A percentile compares a stretch with the other conserved stretches of the same genome.
Evolutionary conservation across 1,140 invertebrate species (phyloP).

Genomic region (Stegodyphus mimosarum): DNA sequence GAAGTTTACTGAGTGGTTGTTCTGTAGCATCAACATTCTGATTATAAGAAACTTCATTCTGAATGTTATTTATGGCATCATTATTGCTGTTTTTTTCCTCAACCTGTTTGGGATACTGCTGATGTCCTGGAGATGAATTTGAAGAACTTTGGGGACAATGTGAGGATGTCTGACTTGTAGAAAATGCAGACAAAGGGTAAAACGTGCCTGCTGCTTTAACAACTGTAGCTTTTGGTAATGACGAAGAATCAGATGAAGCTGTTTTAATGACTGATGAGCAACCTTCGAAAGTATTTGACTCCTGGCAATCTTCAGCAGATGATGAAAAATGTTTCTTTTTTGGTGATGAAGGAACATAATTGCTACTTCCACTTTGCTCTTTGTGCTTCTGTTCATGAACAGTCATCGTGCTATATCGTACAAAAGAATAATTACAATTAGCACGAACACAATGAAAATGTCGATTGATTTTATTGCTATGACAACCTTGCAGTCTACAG

Average conservation of each 20-base stretch:
- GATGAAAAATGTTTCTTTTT: constrained; percentile 49
- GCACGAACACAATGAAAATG: constrained; percentile 83
- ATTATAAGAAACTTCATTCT: constrained; percentile 48
- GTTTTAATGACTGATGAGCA: constrained; percentile 46
- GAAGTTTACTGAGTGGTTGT: constrained; percentile 65
- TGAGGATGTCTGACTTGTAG: constrained; percentile 53
- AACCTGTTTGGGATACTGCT: constrained; percentile 33
- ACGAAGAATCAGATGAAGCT: constrained; percentile 29
- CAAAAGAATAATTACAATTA: constrained; percentile 81
- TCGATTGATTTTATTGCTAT: constrained; percentile 77
- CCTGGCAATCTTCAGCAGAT: constrained; percentile 43
- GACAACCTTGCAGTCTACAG: constrained; percentile 78
- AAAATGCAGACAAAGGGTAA: constrained; percentile 80
- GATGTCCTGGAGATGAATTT: constrained; percentile 30
- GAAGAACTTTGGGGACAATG: constrained; percentile 57
- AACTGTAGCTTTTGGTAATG: constrained; percentile 69
- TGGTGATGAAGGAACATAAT: constrained; percentile 36
- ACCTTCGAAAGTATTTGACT: constrained; percentile 20
- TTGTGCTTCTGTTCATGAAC: constrained; percentile 76
- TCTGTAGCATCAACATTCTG: constrained; percentile 37
- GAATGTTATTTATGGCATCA: constrained; percentile 31
- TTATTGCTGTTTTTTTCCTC: constrained; percentile 56
- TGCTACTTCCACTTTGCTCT: constrained; percentile 28
- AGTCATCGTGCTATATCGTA: constrained; percentile 79
- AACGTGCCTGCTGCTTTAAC: constrained; percentile 93